Base-by-base conservation (phyloP, 2,113 vertebrate species). In the Oxygymnocypris stewartii region DNA sequence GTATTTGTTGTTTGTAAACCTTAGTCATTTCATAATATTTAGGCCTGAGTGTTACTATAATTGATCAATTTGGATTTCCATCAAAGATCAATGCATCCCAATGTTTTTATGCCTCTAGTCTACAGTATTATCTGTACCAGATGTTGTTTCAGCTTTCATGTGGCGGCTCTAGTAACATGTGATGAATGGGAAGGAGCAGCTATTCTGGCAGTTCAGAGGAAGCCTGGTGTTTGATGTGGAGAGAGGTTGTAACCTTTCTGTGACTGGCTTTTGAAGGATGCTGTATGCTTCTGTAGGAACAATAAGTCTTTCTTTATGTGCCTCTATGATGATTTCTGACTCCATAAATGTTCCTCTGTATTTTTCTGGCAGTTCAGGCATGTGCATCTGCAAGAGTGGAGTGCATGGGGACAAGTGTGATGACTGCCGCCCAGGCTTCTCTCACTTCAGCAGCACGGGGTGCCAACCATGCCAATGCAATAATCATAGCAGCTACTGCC, bases 371-470 rank as follows among this genome's bases (percentile, higher is more conserved):
- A 92, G 92, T 87, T 91, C 90, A 6, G 92, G 92, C 3, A 51
- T 88, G 86, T 92, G 92, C n/a, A 37, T 25, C 31, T 92, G 92
- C 85, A 92, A 92, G 82, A 35, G 25, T 13, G 92, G 91, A 47
- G 92, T 92, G 35, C 80, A 85, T 57, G 91, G 92, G 18, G 87
- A 89, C n/a, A 91, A 91, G 88, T 92, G 92, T 79, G 84, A 89
- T 6, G 79, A 90, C 51, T 91, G 92, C 85, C 87, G 59, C 8
- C 91, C 90, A 1, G 92, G 91, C 20, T 92, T 86, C 87, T 89
- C 84, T 37, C 37, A 82, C n/a, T 90, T 91, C 79, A 91, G 88
- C 88, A 88, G 74, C 65, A 84, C 87, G 3, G 91, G 92, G 2
- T 91, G 91, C 80, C 90, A 88, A 61, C 88, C 85, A 0, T 92